Conservation (phyloP, 2,888 invertebrate genomes). For the Nematopogon swammerdamellus region DNA sequence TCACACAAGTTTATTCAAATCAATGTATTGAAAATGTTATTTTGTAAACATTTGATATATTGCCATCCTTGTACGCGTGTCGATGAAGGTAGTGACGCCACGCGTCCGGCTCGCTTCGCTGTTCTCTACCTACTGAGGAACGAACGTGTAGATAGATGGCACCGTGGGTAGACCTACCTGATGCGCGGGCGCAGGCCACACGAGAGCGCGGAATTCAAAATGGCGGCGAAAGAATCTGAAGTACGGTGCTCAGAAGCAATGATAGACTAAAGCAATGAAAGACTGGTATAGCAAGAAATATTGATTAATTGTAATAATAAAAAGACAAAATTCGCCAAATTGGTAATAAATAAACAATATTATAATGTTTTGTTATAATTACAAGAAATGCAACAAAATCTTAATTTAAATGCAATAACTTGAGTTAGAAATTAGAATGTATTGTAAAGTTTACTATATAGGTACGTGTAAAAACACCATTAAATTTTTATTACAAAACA, state of each 20-base stretch:
- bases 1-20: background rate
- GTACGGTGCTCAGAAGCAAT: conserved; percentile 17
- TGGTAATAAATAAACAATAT: too few species aligned
- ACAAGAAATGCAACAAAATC: too few species aligned
- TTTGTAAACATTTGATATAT: background rate
- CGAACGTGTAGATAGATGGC: too few species aligned
- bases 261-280: background rate
- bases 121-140: background rate
- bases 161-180: conserved; percentile 11
- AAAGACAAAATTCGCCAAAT: too few species aligned
- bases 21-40: background rate
- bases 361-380: too few species aligned
- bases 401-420: too few species aligned
- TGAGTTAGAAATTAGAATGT: too few species aligned
- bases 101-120: background rate
- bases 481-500: too few species aligned
- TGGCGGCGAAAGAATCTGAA: conserved; percentile 48
- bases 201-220: conserved; percentile 53
- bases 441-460: too few species aligned
- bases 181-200: conserved; percentile 15
- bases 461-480: too few species aligned
- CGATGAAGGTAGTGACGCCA: background rate
- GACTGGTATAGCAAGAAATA: too few species aligned
- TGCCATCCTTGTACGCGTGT: background rate
- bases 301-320: too few species aligned